Evolutionary conservation across 2,888 invertebrate genomes (phyloP).

Genomic region (Dasysyrphus tricinctus): DNA sequence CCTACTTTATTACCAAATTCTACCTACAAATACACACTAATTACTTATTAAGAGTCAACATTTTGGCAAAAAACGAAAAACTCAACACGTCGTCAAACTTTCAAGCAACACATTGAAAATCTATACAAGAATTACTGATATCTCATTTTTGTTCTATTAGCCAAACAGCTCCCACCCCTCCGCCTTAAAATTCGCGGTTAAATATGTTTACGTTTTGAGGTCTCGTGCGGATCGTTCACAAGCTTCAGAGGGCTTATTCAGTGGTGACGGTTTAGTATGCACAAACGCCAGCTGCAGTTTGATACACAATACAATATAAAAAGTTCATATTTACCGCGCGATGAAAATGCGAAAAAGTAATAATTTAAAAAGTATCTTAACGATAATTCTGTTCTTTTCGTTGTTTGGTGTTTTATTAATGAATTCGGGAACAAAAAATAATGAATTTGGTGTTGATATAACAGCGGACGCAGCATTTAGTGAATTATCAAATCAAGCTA

Average conservation of each 20-base stretch:
- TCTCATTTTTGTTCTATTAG: constrained; percentile 8
- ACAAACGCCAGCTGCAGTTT: background rate
- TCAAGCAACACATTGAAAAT: constrained; percentile 2
- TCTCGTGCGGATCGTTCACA: constrained; percentile 1
- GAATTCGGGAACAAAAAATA: background rate
- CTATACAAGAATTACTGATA: constrained; percentile 17
- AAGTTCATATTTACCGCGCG: background rate
- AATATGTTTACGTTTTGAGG: constrained; percentile 15
- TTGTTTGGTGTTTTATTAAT: constrained; percentile 21
- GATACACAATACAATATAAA: background rate
- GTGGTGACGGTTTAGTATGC: constrained; percentile 18
- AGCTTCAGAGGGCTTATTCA: constrained; percentile 10
- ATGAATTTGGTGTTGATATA: background rate
- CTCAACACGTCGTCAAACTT: background rate
- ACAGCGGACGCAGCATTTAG: background rate
- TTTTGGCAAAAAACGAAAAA: background rate
- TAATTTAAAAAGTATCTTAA: constrained; percentile 3
- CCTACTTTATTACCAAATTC: too few species aligned
- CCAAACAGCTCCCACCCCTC: background rate
- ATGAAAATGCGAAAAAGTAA: constrained; percentile 39
- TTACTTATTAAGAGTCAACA: background rate
- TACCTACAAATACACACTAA: background rate
- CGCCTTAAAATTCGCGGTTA: background rate
- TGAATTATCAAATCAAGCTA: constrained; percentile 51
- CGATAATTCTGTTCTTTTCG: background rate